Evolutionary conservation across 2,113 vertebrate species (phyloP), one percentile per base, ranked within the genome.

Genomic region (Amblyornis subalaris): DNA sequence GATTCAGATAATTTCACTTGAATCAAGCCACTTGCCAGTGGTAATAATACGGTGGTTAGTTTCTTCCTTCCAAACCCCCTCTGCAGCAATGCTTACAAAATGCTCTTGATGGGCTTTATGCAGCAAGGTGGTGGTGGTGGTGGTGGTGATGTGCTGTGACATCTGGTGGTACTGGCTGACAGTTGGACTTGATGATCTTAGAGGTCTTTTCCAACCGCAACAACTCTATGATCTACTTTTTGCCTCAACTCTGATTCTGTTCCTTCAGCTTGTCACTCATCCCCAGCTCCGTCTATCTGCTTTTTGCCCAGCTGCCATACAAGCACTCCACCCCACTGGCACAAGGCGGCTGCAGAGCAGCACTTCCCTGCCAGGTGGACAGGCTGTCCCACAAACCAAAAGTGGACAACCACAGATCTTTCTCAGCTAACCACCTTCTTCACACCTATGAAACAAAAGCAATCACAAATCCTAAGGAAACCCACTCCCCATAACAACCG

Each of bases 1-100:
- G 73, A 91, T 78, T 72, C 61, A 53, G 85, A 48, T 48, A 0
- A 81, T 57, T 91, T 75, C 17, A 78, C 64, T n/a, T 2, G 2
- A 94, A 95, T 85, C 70, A 89, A 91, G 57, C 24, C 70, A 87
- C 84, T 38, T 85, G 80, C 40, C 85, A 85, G 73, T 55, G 28
- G 55, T 62, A 94, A 60, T 73, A 87, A 81, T 7, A 29, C 0
- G 2, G 45, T 72, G 72, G 28, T 55, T 69, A 61, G 70, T 31
- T 60, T 85, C 81, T 51, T 74, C 55, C 51, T 80, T 47, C 51
- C 53, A 81, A 89, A 29, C 4, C 35, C 35, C 16, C 35, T 92
- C 55, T 60, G 44, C 70, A 60, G 24, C 0, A 0, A 60, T 17
- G 69, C 57, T 60, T 61, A 69, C 55, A 73, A 88, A 89, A 71